These are phyloP conservation scores for Natrix natrix DNA, from an alignment of 2,797 vertebrate species.

Conservation along the genomic window DNA sequence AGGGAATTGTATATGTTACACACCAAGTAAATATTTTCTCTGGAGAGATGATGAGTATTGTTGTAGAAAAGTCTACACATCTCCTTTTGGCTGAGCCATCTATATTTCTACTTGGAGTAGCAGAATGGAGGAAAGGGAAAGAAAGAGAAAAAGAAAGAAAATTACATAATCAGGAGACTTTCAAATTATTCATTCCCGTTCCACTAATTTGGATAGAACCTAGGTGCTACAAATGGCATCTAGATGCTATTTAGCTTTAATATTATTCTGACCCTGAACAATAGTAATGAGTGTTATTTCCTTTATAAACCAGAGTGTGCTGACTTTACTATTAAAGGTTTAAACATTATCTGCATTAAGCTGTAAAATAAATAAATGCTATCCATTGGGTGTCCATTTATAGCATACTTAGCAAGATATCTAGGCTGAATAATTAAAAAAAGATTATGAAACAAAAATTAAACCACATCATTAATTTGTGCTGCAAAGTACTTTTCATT, in stretches of 20 bases:
- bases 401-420: slow-evolving; percentile 21
- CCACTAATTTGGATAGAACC: background rate
- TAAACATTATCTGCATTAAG: slow-evolving; percentile 10
- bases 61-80: background rate
- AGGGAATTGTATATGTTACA: background rate
- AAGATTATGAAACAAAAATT: slow-evolving; percentile 44
- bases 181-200: background rate
- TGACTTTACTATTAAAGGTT: background rate
- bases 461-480: slow-evolving; percentile 35
- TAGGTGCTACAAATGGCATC: background rate
- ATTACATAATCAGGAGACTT: background rate
- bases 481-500: slow-evolving; percentile 43
- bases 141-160: background rate
- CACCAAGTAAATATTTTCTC: background rate
- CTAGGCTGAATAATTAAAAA: slow-evolving; percentile 27
- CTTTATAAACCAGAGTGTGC: background rate
- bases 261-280: background rate
- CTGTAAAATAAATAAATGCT: slow-evolving; percentile 12
- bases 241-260: slow-evolving; percentile 32
- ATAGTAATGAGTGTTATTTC: background rate
- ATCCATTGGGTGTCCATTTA: slow-evolving; percentile 19
- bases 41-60: background rate
- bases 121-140: background rate
- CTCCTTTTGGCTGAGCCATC: background rate
- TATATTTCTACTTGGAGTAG: background rate